These are phyloP conservation scores for Passerina amoena DNA, from an alignment of 2,113 vertebrate genomes.

Conservation along the genomic window DNA sequence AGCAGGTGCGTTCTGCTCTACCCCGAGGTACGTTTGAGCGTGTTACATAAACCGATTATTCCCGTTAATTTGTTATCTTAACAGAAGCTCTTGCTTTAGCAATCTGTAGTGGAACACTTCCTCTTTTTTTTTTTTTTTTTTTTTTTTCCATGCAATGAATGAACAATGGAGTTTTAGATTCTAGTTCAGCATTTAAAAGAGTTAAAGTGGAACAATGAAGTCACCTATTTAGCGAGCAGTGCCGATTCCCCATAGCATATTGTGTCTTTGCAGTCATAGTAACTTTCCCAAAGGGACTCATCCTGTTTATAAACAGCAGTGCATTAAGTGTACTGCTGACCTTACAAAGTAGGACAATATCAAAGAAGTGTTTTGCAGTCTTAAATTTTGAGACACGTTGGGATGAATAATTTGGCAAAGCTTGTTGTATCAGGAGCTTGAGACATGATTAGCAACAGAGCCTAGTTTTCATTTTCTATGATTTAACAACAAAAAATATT, in stretches of 20 bases:
- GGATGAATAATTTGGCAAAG: neutral
- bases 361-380: neutral
- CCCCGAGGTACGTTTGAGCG: neutral
- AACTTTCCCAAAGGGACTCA: neutral
- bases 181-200: neutral
- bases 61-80: neutral
- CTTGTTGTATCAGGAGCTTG: neutral
- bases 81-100: neutral
- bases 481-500: neutral
- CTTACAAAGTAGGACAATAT: neutral
- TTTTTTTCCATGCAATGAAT: neutral
- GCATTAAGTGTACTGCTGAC: neutral
- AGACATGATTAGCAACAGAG: neutral
- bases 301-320: neutral
- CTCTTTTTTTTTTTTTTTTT: neutral
- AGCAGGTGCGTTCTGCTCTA: neutral
- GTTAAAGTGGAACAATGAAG: neutral
- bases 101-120: neutral
- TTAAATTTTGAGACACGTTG: neutral
- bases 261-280: neutral
- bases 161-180: neutral
- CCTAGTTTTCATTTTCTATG: neutral
- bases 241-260: neutral
- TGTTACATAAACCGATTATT: conserved; percentile 17
- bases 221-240: neutral